Percentiles rank a stretch among this genome's conserved stretches.
phyloP scores from a whole-genome alignment of 1,140 invertebrate genomes.

The Mactra quadrangularis region DNA sequence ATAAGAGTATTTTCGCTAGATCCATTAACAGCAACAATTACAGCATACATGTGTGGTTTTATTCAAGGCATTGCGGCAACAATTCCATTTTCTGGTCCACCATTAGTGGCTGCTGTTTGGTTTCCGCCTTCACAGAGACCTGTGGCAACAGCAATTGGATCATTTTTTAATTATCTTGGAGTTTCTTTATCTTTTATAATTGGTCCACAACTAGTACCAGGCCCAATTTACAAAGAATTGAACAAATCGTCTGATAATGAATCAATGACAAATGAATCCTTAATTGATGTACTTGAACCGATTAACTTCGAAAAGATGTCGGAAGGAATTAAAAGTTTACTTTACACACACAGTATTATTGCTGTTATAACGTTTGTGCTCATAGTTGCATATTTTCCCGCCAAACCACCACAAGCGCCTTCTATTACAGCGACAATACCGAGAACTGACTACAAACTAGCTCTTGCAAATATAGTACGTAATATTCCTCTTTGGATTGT shows the following conservation, averaged over 20 bases:
- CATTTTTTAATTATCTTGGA: conserved; percentile 74
- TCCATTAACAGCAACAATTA: conserved; percentile 22
- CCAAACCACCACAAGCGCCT: conserved; percentile 74
- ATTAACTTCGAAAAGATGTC: conserved; percentile 7
- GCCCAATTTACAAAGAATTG: conserved; percentile 13
- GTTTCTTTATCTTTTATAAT: conserved; percentile 72
- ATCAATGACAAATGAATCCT: not conserved
- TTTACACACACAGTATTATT: conserved; percentile 70
- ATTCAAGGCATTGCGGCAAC: conserved; percentile 79
- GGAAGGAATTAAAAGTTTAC: conserved; percentile 14
- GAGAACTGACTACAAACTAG: conserved; percentile 69
- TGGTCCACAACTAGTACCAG: conserved; percentile 30
- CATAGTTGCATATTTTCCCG: conserved; percentile 74
- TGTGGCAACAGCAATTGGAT: conserved; percentile 77
- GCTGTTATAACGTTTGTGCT: conserved; percentile 66
- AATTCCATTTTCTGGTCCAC: conserved; percentile 75
- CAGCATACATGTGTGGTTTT: conserved; percentile 59
- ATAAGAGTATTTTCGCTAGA: conserved; percentile 58
- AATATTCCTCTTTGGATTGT: conserved; percentile 74
- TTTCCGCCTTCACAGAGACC: conserved; percentile 78
- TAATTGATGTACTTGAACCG: not conserved
- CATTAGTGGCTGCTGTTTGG: conserved; percentile 77
- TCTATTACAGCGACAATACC: conserved; percentile 67
- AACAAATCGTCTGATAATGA: not conserved
- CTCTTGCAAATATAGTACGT: conserved; percentile 62